Evolutionary conservation across 2,888 invertebrate genomes (phyloP).

Genomic region (Molanna angustata): DNA sequence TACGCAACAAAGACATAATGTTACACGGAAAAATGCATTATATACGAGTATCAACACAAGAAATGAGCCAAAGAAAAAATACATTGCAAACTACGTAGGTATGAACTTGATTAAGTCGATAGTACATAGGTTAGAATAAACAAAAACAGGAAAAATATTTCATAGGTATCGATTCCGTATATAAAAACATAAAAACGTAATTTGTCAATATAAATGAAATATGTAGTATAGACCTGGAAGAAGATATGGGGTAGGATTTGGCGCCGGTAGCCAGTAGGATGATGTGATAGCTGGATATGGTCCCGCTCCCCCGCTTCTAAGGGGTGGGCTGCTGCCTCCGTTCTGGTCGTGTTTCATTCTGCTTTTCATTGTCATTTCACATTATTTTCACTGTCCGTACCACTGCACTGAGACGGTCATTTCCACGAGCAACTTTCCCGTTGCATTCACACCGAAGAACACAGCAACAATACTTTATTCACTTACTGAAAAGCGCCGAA

Average conservation of each 20-base stretch:
- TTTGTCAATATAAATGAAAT: not conserved
- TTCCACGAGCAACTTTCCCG: no score
- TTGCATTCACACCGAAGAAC: no score
- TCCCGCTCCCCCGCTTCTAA: slow-evolving; percentile 47
- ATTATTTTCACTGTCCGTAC: slow-evolving; percentile 10
- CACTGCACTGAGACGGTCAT: slow-evolving; percentile 5
- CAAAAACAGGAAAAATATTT: no score
- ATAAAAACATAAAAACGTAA: not conserved
- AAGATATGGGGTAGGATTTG: slow-evolving; percentile 77
- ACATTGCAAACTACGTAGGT: no score
- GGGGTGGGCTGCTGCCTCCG: slow-evolving; percentile 26
- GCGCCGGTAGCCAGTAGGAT: slow-evolving; percentile 81
- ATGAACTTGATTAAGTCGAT: no score
- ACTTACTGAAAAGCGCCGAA: not conserved
- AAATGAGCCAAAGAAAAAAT: no score
- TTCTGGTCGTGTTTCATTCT: slow-evolving; percentile 29
- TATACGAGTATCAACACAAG: no score
- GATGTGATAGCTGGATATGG: slow-evolving; percentile 77
- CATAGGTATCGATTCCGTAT: no score
- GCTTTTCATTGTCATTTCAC: slow-evolving; percentile 30
- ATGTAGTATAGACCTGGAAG: slow-evolving; percentile 67
- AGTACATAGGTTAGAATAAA: no score
- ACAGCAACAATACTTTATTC: no score
- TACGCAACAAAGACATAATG: no score
- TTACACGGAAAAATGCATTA: no score